Evolutionary conservation across 2,888 invertebrate genomes (phyloP).

Genomic region (Rambutsinella grinnellia): DNA sequence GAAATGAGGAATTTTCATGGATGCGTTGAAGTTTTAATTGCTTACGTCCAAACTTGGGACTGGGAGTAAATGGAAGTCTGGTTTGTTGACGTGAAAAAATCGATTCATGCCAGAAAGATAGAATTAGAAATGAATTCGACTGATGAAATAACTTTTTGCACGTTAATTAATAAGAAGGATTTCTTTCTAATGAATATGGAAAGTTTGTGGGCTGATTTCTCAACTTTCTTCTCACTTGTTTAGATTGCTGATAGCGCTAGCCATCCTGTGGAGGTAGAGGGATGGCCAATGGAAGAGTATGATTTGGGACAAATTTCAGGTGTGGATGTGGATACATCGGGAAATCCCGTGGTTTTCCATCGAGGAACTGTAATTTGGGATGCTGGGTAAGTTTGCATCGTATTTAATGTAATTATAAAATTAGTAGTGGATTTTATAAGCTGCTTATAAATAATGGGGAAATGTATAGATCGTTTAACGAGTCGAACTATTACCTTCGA

Average conservation of each 20-base stretch:
- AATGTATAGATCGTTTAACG: slow-evolving; percentile 74
- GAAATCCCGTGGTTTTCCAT: slow-evolving; percentile 85
- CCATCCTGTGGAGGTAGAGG: slow-evolving; percentile 64
- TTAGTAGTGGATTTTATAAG: not conserved
- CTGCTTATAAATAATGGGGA: not conserved
- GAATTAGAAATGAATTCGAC: too few relatives aligned
- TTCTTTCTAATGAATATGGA: too few relatives aligned
- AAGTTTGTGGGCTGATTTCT: slow-evolving; percentile 25
- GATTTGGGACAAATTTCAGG: slow-evolving; percentile 87
- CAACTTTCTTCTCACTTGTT: slow-evolving; percentile 58
- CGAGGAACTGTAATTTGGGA: slow-evolving; percentile 80
- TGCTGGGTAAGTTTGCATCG: too few relatives aligned
- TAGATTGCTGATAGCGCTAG: too few relatives aligned
- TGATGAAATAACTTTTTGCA: too few relatives aligned
- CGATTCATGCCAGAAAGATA: too few relatives aligned
- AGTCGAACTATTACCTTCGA: slow-evolving; percentile 73
- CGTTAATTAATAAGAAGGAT: too few relatives aligned
- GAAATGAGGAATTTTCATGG: too few relatives aligned
- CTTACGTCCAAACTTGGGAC: too few relatives aligned
- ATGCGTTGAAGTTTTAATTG: too few relatives aligned
- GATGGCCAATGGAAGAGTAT: slow-evolving; percentile 67
- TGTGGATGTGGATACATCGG: slow-evolving; percentile 81
- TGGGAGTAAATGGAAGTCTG: too few relatives aligned
- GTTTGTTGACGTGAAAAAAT: too few relatives aligned
- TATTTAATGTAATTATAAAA: not conserved